Evolutionary conservation across 2,888 invertebrate species (phyloP).

Genomic region (Apeira syringaria): DNA sequence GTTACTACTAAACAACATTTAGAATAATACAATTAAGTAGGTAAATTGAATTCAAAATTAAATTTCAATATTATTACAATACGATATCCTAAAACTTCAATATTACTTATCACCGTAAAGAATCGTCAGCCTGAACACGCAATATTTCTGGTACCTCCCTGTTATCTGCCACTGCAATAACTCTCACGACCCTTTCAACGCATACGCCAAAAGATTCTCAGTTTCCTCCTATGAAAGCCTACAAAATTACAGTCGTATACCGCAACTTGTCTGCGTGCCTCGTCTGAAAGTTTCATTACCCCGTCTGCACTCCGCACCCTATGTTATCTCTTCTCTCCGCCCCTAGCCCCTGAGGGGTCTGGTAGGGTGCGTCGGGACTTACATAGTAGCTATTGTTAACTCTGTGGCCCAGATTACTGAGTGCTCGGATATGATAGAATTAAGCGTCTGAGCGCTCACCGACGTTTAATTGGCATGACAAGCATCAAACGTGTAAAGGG

Average conservation of each 20-base stretch:
- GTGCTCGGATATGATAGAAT: slow-evolving; percentile 30
- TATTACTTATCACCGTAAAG: too few relatives aligned
- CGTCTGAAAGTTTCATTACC: slow-evolving; percentile 66
- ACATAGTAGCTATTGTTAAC: background rate
- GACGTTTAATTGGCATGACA: slow-evolving; percentile 7
- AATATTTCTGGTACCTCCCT: background rate
- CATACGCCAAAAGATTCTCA: slow-evolving; percentile 6
- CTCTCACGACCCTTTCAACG: slow-evolving; percentile 1
- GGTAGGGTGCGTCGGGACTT: slow-evolving; percentile 35
- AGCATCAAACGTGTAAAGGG: background rate
- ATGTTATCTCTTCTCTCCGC: slow-evolving; percentile 28
- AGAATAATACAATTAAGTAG: too few relatives aligned
- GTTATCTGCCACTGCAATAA: background rate
- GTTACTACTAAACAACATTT: too few relatives aligned
- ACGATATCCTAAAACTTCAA: too few relatives aligned
- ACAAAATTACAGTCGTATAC: slow-evolving; percentile 45
- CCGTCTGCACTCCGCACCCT: slow-evolving; percentile 43
- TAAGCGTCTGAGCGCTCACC: slow-evolving; percentile 15
- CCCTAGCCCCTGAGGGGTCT: slow-evolving; percentile 30
- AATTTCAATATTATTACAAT: too few relatives aligned
- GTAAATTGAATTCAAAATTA: too few relatives aligned
- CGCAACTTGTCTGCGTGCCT: slow-evolving; percentile 41
- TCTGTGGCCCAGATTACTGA: slow-evolving; percentile 24
- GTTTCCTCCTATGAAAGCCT: slow-evolving; percentile 35
- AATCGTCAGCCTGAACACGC: slow-evolving; percentile 12